Evolutionary conservation across 2,113 vertebrate species (phyloP).

Genomic region (Cnemophilus loriae): DNA sequence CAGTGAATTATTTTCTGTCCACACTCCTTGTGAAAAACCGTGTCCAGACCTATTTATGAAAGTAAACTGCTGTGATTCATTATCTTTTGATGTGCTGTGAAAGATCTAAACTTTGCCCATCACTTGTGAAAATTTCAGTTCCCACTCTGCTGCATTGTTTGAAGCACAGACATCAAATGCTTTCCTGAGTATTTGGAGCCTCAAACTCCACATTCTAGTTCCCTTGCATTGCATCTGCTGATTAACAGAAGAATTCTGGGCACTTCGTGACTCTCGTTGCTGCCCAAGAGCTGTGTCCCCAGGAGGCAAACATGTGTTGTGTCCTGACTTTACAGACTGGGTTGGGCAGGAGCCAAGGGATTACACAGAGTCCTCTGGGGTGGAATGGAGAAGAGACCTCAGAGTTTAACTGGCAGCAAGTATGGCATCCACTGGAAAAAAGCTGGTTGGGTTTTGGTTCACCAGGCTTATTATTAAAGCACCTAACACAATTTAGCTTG

Average conservation of each 20-base stretch:
- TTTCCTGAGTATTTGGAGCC: not conserved
- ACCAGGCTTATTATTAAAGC: not conserved
- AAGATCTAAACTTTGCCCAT: not conserved
- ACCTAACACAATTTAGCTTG: not conserved
- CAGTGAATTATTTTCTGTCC: not conserved
- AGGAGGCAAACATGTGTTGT: not conserved
- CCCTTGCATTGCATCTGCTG: not conserved
- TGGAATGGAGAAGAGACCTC: not conserved
- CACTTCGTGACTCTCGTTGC: not conserved
- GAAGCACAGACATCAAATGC: not conserved
- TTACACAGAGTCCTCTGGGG: not conserved
- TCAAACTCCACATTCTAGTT: not conserved
- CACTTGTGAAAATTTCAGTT: not conserved
- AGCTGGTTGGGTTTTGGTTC: not conserved
- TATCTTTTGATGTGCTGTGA: not conserved
- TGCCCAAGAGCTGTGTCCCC: not conserved
- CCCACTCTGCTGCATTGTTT: not conserved
- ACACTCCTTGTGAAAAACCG: not conserved
- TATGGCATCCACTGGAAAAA: not conserved
- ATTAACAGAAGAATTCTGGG: slow-evolving; percentile 8
- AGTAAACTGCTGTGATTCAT: not conserved
- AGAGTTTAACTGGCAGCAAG: not conserved
- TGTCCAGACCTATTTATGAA: not conserved
- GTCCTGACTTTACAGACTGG: not conserved
- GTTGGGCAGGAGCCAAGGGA: not conserved